Evolutionary conservation across 2,113 vertebrate species (phyloP).

Genomic region (Alexandromys fortis): DNA sequence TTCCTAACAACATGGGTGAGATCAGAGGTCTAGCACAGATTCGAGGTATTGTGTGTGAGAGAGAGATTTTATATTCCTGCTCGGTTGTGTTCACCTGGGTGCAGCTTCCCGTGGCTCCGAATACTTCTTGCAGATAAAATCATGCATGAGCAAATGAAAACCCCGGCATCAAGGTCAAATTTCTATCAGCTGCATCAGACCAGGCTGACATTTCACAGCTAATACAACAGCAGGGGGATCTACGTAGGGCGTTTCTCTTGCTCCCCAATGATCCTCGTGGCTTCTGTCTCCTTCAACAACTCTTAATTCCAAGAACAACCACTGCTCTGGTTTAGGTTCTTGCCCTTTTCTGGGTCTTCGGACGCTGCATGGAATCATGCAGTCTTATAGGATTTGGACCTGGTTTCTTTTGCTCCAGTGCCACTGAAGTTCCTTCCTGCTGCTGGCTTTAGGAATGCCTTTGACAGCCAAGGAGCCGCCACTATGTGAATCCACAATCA

Average conservation of each 20-base stretch:
- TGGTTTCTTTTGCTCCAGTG: background rate
- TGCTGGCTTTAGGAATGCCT: background rate
- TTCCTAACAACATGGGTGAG: background rate
- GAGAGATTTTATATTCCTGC: background rate
- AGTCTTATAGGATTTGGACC: background rate
- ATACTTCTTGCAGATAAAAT: constrained; percentile 5
- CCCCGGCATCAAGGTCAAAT: background rate
- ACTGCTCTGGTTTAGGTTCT: background rate
- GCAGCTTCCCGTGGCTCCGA: background rate
- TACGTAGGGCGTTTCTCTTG: background rate
- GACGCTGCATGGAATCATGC: background rate
- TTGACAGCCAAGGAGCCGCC: background rate
- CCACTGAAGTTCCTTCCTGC: background rate
- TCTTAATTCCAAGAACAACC: background rate
- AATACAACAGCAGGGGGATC: background rate
- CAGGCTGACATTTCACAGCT: background rate
- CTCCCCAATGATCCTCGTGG: background rate
- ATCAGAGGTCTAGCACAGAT: background rate
- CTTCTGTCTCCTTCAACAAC: background rate
- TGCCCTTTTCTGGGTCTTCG: background rate
- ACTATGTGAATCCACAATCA: background rate
- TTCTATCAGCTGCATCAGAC: background rate
- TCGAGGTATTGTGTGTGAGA: background rate
- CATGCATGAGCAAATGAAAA: constrained; percentile 3
- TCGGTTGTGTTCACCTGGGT: background rate